Evolutionary conservation across 2,113 vertebrate species (phyloP), one percentile per base, ranked within the genome.

Genomic region (Muntiacus reevesi): DNA sequence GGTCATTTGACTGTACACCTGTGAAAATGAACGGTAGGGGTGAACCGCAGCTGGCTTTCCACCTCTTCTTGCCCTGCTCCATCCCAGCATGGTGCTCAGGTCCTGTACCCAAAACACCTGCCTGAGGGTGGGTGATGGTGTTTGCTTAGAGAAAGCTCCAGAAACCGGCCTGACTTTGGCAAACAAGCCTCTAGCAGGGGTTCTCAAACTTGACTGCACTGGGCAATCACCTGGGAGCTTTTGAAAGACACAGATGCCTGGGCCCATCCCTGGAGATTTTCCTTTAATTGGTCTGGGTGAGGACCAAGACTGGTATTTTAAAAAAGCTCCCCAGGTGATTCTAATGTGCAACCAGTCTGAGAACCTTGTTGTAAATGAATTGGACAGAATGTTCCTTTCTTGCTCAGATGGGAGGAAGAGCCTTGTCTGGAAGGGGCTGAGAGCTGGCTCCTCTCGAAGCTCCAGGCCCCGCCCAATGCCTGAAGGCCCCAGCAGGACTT

Each of bases 1-100:
- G 89, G 96, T 97, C 95, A 96, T 92, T 96, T 94, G 92, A 91
- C 57, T 91, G 36, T 59, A 14, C 91, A 89, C 95, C 97, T 96
- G 93, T 89, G 45, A 92, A 91, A 97, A 97, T 91, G 92, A 90
- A 95, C 50, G 54, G 45, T 60, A 55, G 81, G 55, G 85, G 94
- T 97, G 96, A 93, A 86, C 94, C 71, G 43, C 28, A 33, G 43
- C 93, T 67, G n/a, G 82, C 62, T 92, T 91, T 87, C 67, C 74
- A 21, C 12, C 11, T 88, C 81, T 62, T 92, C 76, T 86, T 83
- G 86, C 50, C 82, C 50, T 54, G 36, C 64, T 91, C 23, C 82
- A 54, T 78, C 54, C 89, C 87, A 27, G 60, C 23, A 4, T 59
- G 74, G 47, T 55, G 43, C 54, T 95, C 64, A 27, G 81, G 78